A percentile compares a stretch with the other conserved stretches of the same genome.
These are phyloP conservation scores for Malacosoma neustria DNA, from an alignment of 2,888 invertebrate species.

Conservation along the genomic window DNA sequence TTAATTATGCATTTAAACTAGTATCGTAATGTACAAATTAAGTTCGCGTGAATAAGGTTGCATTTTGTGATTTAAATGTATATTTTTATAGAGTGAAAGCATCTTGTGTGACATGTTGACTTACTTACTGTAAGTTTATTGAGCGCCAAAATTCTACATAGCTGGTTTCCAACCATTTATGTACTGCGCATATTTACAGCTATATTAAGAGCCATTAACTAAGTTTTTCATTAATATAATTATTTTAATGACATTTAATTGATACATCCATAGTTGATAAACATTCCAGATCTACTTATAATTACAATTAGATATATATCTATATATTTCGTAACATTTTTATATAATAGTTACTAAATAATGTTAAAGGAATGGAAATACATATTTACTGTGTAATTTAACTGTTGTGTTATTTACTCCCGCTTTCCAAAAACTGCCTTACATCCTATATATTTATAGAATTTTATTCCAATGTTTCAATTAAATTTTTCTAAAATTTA, in stretches of 20 bases:
- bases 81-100: slow-evolving; percentile 12
- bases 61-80: slow-evolving; percentile 52
- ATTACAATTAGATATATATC: slow-evolving; percentile 19
- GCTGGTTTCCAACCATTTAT: slow-evolving; percentile 8
- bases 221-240: too few relatives aligned
- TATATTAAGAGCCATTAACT: too few relatives aligned
- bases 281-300: slow-evolving; percentile 21
- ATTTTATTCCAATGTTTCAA: too few relatives aligned
- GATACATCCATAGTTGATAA: slow-evolving; percentile 41
- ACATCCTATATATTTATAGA: too few relatives aligned
- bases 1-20: slow-evolving; percentile 63
- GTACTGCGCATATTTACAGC: neutral
- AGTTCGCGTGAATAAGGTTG: slow-evolving; percentile 51
- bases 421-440: too few relatives aligned
- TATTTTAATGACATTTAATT: too few relatives aligned
- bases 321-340: slow-evolving; percentile 38
- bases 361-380: slow-evolving; percentile 17
- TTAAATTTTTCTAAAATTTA: too few relatives aligned
- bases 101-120: slow-evolving; percentile 17
- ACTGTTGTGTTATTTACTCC: slow-evolving; percentile 6
- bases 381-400: slow-evolving; percentile 11
- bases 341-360: slow-evolving; percentile 22
- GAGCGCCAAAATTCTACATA: slow-evolving; percentile 31
- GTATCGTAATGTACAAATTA: slow-evolving; percentile 63
- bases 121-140: too few relatives aligned